These are phyloP conservation scores for Scaptomyza montana DNA, from an alignment of 1,140 invertebrate genomes.

Conservation along the genomic window DNA sequence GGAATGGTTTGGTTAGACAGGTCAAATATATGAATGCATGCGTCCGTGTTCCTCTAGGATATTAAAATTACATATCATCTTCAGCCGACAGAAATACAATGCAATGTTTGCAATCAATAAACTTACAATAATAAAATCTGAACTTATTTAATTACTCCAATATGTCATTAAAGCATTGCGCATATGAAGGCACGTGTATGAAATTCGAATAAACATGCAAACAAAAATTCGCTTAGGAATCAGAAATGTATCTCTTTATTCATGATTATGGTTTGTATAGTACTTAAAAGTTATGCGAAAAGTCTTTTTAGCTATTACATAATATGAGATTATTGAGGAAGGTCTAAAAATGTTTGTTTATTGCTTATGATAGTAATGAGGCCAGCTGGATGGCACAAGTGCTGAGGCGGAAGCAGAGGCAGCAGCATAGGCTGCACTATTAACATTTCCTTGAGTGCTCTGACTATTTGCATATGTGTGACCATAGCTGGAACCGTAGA, in stretches of 20 bases:
- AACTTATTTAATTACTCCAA: too few relatives aligned
- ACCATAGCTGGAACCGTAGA: constrained; percentile 2
- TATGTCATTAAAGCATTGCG: neutral
- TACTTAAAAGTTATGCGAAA: neutral
- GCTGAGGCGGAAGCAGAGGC: neutral
- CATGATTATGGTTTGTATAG: neutral
- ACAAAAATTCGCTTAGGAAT: constrained; percentile 6
- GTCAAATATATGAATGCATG: too few relatives aligned
- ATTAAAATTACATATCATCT: too few relatives aligned
- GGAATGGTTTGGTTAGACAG: too few relatives aligned
- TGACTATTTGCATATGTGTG: neutral
- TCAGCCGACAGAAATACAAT: too few relatives aligned
- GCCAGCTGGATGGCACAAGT: neutral
- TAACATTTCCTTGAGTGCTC: neutral
- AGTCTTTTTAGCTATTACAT: neutral
- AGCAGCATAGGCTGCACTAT: neutral
- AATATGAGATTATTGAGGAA: neutral
- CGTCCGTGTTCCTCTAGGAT: too few relatives aligned
- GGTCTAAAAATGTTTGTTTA: neutral
- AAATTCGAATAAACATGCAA: neutral
- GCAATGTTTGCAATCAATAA: too few relatives aligned
- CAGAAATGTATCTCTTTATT: neutral
- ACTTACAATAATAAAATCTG: too few relatives aligned
- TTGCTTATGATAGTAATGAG: neutral
- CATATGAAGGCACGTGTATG: constrained; percentile 11